Percentiles rank a stretch among this genome's conserved stretches.
Evolutionary conservation across 2,797 vertebrate genomes (phyloP).

Genomic region (Lagorchestes hirsutus): DNA sequence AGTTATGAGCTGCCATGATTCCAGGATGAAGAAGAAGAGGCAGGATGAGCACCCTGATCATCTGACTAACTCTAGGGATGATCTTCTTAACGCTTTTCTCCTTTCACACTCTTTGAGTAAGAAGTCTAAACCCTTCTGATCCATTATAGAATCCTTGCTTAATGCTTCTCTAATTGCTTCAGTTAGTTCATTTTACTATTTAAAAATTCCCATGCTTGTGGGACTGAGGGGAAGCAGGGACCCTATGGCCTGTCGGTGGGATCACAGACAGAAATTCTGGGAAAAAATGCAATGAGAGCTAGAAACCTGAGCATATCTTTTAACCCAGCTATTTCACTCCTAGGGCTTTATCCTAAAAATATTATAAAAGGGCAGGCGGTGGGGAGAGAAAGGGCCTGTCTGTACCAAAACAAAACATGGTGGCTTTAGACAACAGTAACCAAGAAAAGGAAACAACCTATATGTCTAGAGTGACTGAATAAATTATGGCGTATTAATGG

Average conservation of each 20-base stretch:
- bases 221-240: not conserved
- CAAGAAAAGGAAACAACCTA: too few relatives aligned
- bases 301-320: not conserved
- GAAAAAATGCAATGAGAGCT: not conserved
- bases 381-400: not conserved
- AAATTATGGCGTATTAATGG: not conserved
- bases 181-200: not conserved
- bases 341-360: not conserved
- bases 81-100: not conserved
- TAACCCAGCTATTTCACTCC: not conserved
- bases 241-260: not conserved
- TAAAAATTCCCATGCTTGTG: not conserved
- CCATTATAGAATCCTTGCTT: not conserved
- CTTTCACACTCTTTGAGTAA: too few relatives aligned
- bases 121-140: not conserved
- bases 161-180: not conserved
- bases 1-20: not conserved
- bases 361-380: not conserved
- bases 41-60: not conserved
- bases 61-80: not conserved
- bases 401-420: not conserved
- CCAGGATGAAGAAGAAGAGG: not conserved
- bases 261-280: not conserved
- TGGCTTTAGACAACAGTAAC: too few relatives aligned
- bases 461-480: not conserved